Evolutionary conservation across 2,797 vertebrate species (phyloP).

Genomic region (Adelosebastes latens): DNA sequence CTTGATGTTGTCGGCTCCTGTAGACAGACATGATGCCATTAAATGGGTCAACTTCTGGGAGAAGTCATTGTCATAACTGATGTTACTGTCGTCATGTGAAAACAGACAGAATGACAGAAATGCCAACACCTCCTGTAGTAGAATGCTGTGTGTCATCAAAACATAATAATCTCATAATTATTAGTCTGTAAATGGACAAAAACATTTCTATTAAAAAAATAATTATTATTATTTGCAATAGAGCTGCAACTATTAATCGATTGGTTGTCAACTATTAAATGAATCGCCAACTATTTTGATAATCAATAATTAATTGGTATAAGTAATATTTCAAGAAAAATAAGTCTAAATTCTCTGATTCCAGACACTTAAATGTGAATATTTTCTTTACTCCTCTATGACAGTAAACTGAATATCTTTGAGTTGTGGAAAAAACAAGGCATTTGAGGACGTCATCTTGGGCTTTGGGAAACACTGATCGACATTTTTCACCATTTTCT

Average conservation of each 20-base stretch:
- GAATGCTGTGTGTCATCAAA: neutral
- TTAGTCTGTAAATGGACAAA: neutral
- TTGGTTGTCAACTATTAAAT: neutral
- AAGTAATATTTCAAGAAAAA: neutral
- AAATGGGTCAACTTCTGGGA: neutral
- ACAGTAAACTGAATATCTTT: neutral
- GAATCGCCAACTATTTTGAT: neutral
- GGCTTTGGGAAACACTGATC: neutral
- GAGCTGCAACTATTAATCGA: neutral
- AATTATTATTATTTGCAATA: neutral
- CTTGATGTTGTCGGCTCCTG: constrained; percentile 96
- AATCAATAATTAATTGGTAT: neutral
- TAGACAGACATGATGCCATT: constrained; percentile 22
- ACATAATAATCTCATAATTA: neutral
- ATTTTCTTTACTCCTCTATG: neutral
- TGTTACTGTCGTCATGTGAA: neutral
- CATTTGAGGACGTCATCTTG: neutral
- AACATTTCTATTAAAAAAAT: neutral
- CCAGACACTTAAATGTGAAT: too few relatives aligned
- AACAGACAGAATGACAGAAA: neutral
- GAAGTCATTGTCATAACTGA: neutral
- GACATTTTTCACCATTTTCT: neutral
- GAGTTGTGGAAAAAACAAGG: neutral
- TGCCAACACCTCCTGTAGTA: neutral
- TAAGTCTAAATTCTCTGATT: neutral